Percentiles rank a stretch among this genome's conserved stretches.
Evolutionary conservation across 2,888 invertebrate species (phyloP).

Genomic region (Melolontha melolontha): DNA sequence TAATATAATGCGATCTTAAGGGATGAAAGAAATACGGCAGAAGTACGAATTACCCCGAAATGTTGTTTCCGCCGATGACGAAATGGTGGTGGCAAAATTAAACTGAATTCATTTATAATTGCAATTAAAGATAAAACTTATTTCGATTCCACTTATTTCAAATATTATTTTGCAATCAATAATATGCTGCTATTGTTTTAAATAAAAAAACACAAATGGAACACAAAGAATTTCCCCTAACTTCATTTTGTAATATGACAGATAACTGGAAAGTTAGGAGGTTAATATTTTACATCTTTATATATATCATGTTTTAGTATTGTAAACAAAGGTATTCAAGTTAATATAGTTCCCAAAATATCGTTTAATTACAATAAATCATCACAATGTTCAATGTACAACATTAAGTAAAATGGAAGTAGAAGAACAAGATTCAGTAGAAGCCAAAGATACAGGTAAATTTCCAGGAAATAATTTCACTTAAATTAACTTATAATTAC

Average conservation of each 20-base stretch:
- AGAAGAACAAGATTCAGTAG: constrained; percentile 37
- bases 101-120: too few species aligned
- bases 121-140: too few species aligned
- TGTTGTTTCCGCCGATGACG: too few species aligned
- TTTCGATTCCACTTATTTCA: too few species aligned
- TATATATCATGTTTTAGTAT: constrained; percentile 26
- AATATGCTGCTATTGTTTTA: background rate
- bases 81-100: too few species aligned
- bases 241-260: constrained; percentile 29
- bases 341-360: constrained; percentile 6
- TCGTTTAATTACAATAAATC: constrained; percentile 7
- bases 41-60: too few species aligned
- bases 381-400: constrained; percentile 17
- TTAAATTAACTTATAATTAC: background rate
- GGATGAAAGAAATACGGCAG: background rate
- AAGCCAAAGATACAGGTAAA: constrained; percentile 39
- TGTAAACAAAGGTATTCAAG: constrained; percentile 1
- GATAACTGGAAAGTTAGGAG: constrained; percentile 15
- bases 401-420: constrained; percentile 42
- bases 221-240: background rate
- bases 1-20: background rate
- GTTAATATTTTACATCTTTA: constrained; percentile 18
- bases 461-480: constrained; percentile 1
- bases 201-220: background rate
- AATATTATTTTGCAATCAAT: too few species aligned